Base-by-base conservation (phyloP, 1,140 invertebrate species). In the Sminthurides bifidus region DNA sequence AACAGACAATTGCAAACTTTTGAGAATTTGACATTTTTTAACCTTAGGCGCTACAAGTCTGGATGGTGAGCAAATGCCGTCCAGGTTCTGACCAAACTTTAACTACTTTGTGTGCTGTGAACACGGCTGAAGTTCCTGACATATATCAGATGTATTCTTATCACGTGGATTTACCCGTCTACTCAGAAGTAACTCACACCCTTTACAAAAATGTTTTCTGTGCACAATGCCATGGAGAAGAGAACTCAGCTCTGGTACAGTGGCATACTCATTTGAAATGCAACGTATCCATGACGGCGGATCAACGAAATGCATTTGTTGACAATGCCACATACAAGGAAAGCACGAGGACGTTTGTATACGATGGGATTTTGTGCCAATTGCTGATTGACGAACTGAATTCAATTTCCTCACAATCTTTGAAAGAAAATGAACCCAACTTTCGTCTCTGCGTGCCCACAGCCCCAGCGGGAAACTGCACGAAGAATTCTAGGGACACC, bases 131-230 rank as follows among this genome's bases (percentile, higher is more conserved):
- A 10, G 43, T 45, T 33, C 23, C 38, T 19, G 17, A 14, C 3
- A n/a, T n/a, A n/a, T n/a, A n/a, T n/a, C 15, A 0, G 3, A 37
- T 37, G 8, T 54, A 55, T n/a, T 45, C 46, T 0, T 60, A 60
- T 43, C 27, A 41, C 2, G 2, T 63, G 19, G 61, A 63, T 38
- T 29, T 63, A 17, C 61, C 61, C 15, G 58, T 58, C 3, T 60
- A 58, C 33, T 40, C 40, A 17, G 55, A 60, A 8, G 6, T 10
- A 4, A 49, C 30, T 3, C 26, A 43, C 6, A 52, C 51, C 24
- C 56, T 66, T 8, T 70, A 68, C 50, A 58, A 54, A 40, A 70
- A 68, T 40, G 56, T 70, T 6, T 70, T 59, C 54, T 70, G 69
- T 53, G 68, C 69, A 4, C 40, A 56, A 6, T 70, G 69, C 46